A percentile compares a stretch with the other conserved stretches of the same genome.
Conservation (phyloP, 2,797 vertebrate species). For the Semaprochilodus insignis region DNA sequence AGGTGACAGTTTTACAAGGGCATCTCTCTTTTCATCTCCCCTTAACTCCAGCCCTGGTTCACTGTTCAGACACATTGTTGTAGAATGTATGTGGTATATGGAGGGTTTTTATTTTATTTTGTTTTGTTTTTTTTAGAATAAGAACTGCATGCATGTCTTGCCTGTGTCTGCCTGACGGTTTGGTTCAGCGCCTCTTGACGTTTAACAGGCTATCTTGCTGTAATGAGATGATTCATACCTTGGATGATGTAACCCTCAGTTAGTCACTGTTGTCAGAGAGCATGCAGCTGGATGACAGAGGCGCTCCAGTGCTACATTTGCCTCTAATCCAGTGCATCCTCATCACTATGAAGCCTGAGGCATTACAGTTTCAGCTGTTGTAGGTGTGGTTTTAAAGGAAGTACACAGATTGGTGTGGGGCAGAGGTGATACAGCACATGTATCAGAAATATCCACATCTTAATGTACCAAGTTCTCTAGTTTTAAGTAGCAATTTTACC, state of each 20-base stretch:
- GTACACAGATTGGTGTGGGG: neutral
- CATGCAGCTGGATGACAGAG: conserved; percentile 22
- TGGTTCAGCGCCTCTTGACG: conserved; percentile 47
- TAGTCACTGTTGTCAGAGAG: conserved; percentile 38
- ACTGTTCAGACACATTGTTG: neutral
- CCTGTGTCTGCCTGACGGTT: neutral
- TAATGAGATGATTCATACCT: conserved; percentile 50
- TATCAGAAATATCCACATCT: neutral
- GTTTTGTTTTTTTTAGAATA: neutral
- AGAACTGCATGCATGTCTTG: neutral
- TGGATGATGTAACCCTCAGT: conserved; percentile 48
- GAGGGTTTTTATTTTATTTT: too few relatives aligned
- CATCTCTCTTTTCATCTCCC: neutral
- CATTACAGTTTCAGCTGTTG: neutral
- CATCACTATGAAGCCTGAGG: conserved; percentile 26
- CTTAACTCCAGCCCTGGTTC: neutral
- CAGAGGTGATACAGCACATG: neutral
- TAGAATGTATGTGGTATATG: neutral
- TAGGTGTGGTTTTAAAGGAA: neutral
- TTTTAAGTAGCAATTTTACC: neutral
- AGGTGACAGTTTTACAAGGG: neutral
- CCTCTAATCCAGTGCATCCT: conserved; percentile 4
- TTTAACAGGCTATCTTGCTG: conserved; percentile 11
- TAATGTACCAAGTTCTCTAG: neutral
- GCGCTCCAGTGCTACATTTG: neutral